phyloP scores from a whole-genome alignment of 2,888 invertebrate genomes.

The Eristalinus sepulchralis region DNA sequence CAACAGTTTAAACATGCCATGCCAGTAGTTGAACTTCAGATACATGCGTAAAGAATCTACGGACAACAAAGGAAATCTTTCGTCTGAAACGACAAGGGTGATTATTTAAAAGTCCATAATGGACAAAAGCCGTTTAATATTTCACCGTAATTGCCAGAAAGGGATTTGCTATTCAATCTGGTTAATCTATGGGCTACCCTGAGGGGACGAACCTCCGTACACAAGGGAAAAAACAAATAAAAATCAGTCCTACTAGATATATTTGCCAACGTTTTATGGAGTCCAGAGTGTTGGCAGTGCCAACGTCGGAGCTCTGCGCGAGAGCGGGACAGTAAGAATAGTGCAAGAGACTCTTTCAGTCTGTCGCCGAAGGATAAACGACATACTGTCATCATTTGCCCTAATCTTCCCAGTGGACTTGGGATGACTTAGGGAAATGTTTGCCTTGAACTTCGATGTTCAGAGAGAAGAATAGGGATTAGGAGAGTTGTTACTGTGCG shows the following conservation, averaged over 20 bases:
- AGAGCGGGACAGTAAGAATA: background rate
- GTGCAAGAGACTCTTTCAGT: background rate
- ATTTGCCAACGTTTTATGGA: constrained; percentile 20
- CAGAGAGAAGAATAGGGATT: constrained; percentile 7
- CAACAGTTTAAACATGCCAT: background rate
- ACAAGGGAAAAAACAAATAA: constrained; percentile 3
- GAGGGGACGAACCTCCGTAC: background rate
- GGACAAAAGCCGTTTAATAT: constrained; percentile 17
- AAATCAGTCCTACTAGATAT: background rate
- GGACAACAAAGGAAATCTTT: no score
- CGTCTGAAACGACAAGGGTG: background rate
- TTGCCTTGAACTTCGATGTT: constrained; percentile 33
- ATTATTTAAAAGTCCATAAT: background rate
- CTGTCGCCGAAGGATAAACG: background rate
- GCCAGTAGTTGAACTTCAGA: no score
- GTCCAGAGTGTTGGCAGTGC: background rate
- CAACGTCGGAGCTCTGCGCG: no score
- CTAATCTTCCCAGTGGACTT: constrained; percentile 22
- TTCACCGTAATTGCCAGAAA: constrained; percentile 19
- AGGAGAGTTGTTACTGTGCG: background rate
- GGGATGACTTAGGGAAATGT: constrained; percentile 14
- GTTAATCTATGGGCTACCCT: constrained; percentile 12
- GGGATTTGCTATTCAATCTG: constrained; percentile 27
- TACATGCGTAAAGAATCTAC: no score
- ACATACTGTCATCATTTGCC: constrained; percentile 29